phyloP scores from a whole-genome alignment of 2,888 invertebrate genomes.

The Apodemia hepburni region DNA sequence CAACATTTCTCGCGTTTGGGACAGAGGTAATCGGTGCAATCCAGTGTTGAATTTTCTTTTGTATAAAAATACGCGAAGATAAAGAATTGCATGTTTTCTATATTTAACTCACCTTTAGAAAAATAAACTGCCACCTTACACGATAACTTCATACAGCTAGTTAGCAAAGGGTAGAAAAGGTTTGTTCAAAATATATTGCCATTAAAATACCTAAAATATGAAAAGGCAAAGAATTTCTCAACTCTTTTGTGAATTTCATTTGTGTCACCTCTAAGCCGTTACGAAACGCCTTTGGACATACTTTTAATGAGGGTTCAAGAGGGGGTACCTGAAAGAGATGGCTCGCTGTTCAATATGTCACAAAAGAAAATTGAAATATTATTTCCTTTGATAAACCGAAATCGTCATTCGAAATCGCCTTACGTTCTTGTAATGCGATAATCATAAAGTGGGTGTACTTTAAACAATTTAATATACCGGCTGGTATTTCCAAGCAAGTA shows the following conservation, averaged over 20 bases:
- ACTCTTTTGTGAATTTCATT: conserved; percentile 15
- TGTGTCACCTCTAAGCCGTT: conserved; percentile 15
- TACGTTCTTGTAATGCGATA: conserved; percentile 3
- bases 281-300: conserved; percentile 17
- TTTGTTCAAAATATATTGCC: conserved; percentile 11
- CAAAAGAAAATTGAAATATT: conserved; percentile 22
- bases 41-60: too few relatives aligned
- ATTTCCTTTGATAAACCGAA: conserved; percentile 17
- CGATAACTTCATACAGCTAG: background rate
- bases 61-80: background rate
- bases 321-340: conserved; percentile 15
- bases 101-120: background rate
- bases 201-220: conserved; percentile 14
- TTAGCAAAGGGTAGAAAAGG: background rate
- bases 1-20: too few relatives aligned
- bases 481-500: background rate
- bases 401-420: conserved; percentile 14
- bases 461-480: background rate
- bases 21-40: too few relatives aligned
- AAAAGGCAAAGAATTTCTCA: conserved; percentile 13
- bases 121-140: background rate
- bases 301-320: conserved; percentile 18
- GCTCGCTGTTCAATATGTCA: conserved; percentile 13
- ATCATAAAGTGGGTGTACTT: background rate
- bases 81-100: background rate